phyloP scores from a whole-genome alignment of 2,113 vertebrate genomes.

The Fulmarus glacialis region DNA sequence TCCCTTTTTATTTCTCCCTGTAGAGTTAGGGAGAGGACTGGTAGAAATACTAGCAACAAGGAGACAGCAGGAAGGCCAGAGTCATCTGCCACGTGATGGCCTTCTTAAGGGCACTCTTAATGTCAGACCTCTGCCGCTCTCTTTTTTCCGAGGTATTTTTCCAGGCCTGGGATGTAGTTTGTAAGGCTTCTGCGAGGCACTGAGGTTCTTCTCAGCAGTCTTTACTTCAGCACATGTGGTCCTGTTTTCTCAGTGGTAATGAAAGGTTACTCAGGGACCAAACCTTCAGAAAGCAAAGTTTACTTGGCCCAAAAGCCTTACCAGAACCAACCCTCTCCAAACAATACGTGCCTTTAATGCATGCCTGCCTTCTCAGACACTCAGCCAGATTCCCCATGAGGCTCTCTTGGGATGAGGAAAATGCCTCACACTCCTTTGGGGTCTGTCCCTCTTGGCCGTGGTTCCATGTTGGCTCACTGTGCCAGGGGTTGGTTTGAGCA shows the following conservation, averaged over 20 bases:
- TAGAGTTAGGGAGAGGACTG: neutral
- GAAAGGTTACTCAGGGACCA: neutral
- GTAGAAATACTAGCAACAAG: neutral
- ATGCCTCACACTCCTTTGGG: neutral
- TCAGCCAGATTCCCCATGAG: neutral
- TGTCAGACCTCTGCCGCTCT: neutral
- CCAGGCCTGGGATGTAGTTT: neutral
- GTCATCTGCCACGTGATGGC: fast-evolving
- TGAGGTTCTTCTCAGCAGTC: neutral
- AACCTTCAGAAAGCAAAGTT: neutral
- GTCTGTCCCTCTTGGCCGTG: neutral
- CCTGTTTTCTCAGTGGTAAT: neutral
- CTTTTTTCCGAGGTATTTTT: neutral
- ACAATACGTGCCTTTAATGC: neutral
- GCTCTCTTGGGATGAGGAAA: neutral
- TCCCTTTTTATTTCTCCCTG: neutral
- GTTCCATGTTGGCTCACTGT: neutral
- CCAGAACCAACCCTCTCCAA: neutral
- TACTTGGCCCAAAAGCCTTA: neutral
- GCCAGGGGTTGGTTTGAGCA: neutral
- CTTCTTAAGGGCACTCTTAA: neutral
- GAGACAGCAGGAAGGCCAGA: neutral
- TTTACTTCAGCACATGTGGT: neutral
- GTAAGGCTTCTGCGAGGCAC: neutral
- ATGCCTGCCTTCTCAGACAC: neutral